Evolutionary conservation across 2,888 invertebrate species (phyloP), one percentile per base, ranked within the genome.

Genomic region (Linnaemya tessellans): DNA sequence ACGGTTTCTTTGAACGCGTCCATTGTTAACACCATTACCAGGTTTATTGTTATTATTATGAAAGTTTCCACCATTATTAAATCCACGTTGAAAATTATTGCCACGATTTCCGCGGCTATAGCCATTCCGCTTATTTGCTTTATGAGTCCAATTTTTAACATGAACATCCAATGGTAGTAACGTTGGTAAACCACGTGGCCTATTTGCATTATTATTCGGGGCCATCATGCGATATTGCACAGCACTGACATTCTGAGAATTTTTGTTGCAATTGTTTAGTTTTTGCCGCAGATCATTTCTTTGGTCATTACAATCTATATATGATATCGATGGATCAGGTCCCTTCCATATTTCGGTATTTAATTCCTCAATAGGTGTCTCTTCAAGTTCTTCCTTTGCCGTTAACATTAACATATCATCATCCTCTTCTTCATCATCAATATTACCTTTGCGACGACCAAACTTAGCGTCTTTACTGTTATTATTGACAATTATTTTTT

Each of bases 111-210:
- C 43, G 15, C 58, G 22, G 18, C 43, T 65, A 10, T 25, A 46
- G 35, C 67, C 22, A 43, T 38, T 41, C 43, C 62, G 56, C 67
- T 77, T 80, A 1, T 80, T 58, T 73, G 82, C 78, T 9, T 82
- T 60, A 18, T 70, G 35, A 3, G 38, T 54, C 5, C 80, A 54
- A 22, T 74, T 73, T 9, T 81, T 49, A 10, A 80, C 73, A 0
- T 83, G 60, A 8, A 79, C 56, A 49, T 86, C 81, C 13, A 86
- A 65, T 0, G 89, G 89, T 4, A 89, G 79, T 41, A 90, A 64
- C 0, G 90, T 89, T 3, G 90, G 87, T 18, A 89, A 87, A 1
- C 88, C 89, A 4, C 77, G 80, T 10, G 90, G 89, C 2, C 89
- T 87, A 20, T 87, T 70, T 11, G 87, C 88, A 3, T 87, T 60